phyloP scores from a whole-genome alignment of 1,140 invertebrate species.

The Trypoxylus dichotomus region DNA sequence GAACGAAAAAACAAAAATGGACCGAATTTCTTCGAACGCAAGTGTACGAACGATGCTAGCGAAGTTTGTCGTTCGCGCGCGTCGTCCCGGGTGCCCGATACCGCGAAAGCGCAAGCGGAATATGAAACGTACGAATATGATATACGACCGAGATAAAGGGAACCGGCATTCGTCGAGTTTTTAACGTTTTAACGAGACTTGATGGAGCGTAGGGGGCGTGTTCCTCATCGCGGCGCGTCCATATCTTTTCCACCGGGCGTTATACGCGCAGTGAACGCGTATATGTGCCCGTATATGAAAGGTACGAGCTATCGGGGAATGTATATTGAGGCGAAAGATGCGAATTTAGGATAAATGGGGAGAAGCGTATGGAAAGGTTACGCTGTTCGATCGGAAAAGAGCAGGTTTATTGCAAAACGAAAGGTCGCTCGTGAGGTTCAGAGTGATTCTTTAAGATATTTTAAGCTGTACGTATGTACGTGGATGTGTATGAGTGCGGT shows the following conservation, averaged over 20 bases:
- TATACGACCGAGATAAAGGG: background rate
- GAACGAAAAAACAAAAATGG: too few species aligned
- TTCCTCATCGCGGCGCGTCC: background rate
- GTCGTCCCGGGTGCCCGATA: too few species aligned
- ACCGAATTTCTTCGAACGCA: too few species aligned
- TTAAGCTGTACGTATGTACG: too few species aligned
- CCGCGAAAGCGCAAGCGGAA: too few species aligned
- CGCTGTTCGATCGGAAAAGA: too few species aligned
- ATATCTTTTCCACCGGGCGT: background rate
- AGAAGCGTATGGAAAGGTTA: background rate
- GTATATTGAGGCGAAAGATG: background rate
- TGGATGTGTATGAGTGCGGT: too few species aligned
- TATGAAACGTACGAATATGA: background rate
- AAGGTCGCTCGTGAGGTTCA: too few species aligned
- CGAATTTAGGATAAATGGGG: background rate
- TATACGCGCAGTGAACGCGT: background rate
- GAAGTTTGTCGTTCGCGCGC: too few species aligned
- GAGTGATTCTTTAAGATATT: too few species aligned
- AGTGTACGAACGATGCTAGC: too few species aligned
- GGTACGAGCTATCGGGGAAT: background rate
- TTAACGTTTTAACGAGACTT: background rate
- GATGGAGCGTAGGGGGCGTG: background rate
- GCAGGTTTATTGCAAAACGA: too few species aligned
- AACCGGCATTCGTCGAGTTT: background rate
- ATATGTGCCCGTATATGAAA: background rate